Conservation (phyloP, 2,888 invertebrate species). For the Lutraria lutraria region DNA sequence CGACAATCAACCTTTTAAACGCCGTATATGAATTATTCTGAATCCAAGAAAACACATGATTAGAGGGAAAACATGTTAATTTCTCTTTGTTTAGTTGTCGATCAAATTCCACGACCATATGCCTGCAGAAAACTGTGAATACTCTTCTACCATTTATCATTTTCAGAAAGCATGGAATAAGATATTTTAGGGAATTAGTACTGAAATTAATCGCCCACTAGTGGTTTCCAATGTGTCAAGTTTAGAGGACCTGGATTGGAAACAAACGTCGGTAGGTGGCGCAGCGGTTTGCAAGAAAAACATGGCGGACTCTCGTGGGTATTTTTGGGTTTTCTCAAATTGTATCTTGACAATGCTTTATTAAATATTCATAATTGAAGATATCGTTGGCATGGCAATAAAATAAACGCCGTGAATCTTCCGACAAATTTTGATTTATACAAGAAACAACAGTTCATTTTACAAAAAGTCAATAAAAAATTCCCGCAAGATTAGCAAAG, state of each 20-base stretch:
- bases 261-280: slow-evolving; percentile 62
- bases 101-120: slow-evolving; percentile 66
- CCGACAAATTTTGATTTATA: slow-evolving; percentile 51
- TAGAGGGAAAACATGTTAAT: slow-evolving; percentile 61
- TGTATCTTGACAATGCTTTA: slow-evolving; percentile 63
- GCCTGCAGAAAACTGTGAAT: slow-evolving; percentile 49
- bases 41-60: slow-evolving; percentile 65
- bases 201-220: slow-evolving; percentile 64
- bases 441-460: slow-evolving; percentile 25
- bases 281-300: slow-evolving; percentile 59
- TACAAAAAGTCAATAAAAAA: slow-evolving; percentile 30
- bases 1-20: slow-evolving; percentile 65
- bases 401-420: slow-evolving; percentile 45
- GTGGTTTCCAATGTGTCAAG: slow-evolving; percentile 65
- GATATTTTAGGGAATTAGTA: slow-evolving; percentile 56
- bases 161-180: slow-evolving; percentile 48
- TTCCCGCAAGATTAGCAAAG: not conserved
- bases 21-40: slow-evolving; percentile 62
- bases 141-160: slow-evolving; percentile 62
- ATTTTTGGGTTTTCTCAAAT: slow-evolving; percentile 64
- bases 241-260: slow-evolving; percentile 61
- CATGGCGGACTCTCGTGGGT: slow-evolving; percentile 57
- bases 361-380: slow-evolving; percentile 69
- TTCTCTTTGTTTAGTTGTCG: slow-evolving; percentile 64
- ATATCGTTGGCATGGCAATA: slow-evolving; percentile 53